phyloP scores from a whole-genome alignment of 2,888 invertebrate species.

The Schizotus pectinicornis region DNA sequence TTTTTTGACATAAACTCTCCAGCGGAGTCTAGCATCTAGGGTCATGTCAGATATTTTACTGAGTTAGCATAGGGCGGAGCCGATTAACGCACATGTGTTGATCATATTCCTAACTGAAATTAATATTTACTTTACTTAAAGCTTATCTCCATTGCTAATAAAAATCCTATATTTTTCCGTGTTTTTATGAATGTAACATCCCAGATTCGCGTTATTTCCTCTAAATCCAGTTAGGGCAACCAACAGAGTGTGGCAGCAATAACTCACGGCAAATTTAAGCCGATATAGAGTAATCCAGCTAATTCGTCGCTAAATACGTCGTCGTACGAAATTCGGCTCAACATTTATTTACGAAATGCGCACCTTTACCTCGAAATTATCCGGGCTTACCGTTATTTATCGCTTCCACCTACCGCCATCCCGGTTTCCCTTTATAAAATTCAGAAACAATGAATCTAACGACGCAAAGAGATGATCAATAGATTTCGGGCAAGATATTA shows the following conservation, averaged over 20 bases:
- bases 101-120: no score
- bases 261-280: slow-evolving; percentile 42
- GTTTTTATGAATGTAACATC: no score
- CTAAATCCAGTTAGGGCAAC: slow-evolving; percentile 1
- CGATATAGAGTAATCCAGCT: slow-evolving; percentile 41
- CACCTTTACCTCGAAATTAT: slow-evolving; percentile 15
- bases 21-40: no score
- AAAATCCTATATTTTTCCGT: no score
- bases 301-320: slow-evolving; percentile 40
- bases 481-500: background rate
- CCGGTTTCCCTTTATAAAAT: slow-evolving; percentile 4
- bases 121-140: no score
- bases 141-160: no score
- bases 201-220: no score
- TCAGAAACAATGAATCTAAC: background rate
- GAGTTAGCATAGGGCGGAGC: no score
- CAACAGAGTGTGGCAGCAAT: slow-evolving; percentile 24
- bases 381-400: slow-evolving; percentile 26
- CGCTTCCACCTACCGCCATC: slow-evolving; percentile 2
- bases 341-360: slow-evolving; percentile 12
- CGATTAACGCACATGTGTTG: no score
- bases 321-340: slow-evolving; percentile 7
- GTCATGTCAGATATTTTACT: no score
- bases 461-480: background rate
- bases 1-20: no score